Evolutionary conservation across 2,888 invertebrate genomes (phyloP).

Genomic region (Cryptocheilus praepositus): DNA sequence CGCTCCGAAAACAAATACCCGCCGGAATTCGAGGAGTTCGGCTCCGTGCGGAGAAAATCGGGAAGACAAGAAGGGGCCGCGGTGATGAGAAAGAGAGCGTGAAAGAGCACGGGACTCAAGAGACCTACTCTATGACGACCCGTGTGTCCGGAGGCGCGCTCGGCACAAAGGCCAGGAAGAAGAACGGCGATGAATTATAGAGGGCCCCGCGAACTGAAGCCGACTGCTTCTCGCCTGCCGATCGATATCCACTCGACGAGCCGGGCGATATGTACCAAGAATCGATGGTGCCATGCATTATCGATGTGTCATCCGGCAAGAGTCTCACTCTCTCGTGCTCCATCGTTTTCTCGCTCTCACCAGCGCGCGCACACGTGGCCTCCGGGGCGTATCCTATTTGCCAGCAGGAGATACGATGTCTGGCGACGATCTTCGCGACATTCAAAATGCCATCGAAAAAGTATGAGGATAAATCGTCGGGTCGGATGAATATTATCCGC

Average conservation of each 20-base stretch:
- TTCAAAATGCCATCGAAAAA: no score
- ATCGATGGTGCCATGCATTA: conserved; percentile 49
- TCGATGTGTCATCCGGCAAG: conserved; percentile 36
- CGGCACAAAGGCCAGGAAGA: conserved; percentile 46
- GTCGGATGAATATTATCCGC: no score
- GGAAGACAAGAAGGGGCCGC: no score
- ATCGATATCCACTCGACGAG: conserved; percentile 42
- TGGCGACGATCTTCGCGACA: no score
- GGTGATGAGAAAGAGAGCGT: no score
- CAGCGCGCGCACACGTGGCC: neutral
- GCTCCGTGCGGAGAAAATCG: no score
- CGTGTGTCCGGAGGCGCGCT: no score
- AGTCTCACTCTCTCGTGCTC: conserved; percentile 1
- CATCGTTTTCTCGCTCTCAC: neutral
- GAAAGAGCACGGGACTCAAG: no score
- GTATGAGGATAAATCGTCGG: no score
- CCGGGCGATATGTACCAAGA: conserved; percentile 34
- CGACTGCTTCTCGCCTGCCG: conserved; percentile 31
- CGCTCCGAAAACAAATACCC: no score
- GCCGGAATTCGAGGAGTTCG: no score
- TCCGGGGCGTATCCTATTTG: conserved; percentile 24
- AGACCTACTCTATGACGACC: no score
- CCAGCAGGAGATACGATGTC: conserved; percentile 6
- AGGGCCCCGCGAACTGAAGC: conserved; percentile 32
- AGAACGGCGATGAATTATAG: conserved; percentile 49